Evolutionary conservation across 2,888 invertebrate genomes (phyloP), one percentile per base, ranked within the genome.

Genomic region (Shargacucullia verbasci): DNA sequence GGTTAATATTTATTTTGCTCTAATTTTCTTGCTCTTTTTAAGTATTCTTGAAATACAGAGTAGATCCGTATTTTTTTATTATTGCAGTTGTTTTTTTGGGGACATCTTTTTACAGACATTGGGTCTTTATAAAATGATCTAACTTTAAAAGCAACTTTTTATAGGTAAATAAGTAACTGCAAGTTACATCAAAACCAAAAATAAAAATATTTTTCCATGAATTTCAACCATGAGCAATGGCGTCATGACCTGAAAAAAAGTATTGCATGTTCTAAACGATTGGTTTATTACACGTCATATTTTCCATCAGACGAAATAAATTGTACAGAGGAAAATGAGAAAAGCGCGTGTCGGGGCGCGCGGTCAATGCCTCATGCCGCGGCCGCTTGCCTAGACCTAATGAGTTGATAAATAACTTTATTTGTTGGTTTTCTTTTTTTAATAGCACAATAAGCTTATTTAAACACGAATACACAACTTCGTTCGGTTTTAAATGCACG

Each of bases 211-310:
- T 53, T 44, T 71, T 45, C 40, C 60, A 55, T 37, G 54, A 69
- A 25, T 27, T 56, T 46, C 46, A 41, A 27, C 25, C 37, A 58
- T 50, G 68, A 64, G 59, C 67, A 76, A 70, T 57, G 50, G 70
- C 76, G 73, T 74, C 70, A 68, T 74, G 76, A 79, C 80, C 78
- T 79, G 69, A 81, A 86, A 84, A 81, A 82, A 82, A 78, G 79
- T 81, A 73, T 87, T 78, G 85, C 87, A 87, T 87, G 87, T 83
- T 81, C 61, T 69, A 72, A 81, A 74, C 76, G 68, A 71, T 73
- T 68, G 29, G 79, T 80, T 60, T 85, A 81, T 80, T 77, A 78
- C 74, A 76, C 79, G 66, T 78, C 73, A 80, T 81, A 81, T 84
- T 83, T 82, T 76, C 53, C 73, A 70, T 72, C 65, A 9, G 76